A percentile compares a stretch with the other conserved stretches of the same genome.
These are phyloP conservation scores for Galeruca laticollis DNA, from an alignment of 2,888 invertebrate species.

Conservation along the genomic window DNA sequence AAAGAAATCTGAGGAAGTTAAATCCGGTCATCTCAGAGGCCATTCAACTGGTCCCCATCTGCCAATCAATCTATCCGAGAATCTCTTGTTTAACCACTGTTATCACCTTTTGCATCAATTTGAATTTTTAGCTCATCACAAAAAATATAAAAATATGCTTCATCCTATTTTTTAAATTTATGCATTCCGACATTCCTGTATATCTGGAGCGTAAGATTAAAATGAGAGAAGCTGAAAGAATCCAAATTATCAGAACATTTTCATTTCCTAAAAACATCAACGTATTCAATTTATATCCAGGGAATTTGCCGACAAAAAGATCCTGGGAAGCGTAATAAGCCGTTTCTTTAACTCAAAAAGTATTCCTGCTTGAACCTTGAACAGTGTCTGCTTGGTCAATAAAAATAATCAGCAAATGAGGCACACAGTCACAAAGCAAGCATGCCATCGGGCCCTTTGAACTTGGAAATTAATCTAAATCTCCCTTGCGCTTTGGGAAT, in stretches of 20 bases:
- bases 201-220: background rate
- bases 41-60: no score
- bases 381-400: constrained; percentile 56
- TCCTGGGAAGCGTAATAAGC: constrained; percentile 42
- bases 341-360: constrained; percentile 45
- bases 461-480: constrained; percentile 61
- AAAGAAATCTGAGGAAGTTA: no score
- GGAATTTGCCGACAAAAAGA: constrained; percentile 39
- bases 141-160: no score
- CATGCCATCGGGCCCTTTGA: constrained; percentile 62
- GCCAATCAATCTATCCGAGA: no score
- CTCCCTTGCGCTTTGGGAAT: constrained; percentile 54
- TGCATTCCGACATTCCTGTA: background rate
- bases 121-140: no score
- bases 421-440: constrained; percentile 62
- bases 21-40: no score
- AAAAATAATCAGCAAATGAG: constrained; percentile 63
- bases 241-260: background rate
- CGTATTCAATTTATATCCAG: constrained; percentile 14
- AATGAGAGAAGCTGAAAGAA: background rate
- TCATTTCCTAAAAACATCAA: constrained; percentile 9
- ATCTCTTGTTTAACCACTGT: no score
- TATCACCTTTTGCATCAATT: no score
- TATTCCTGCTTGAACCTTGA: constrained; percentile 42
- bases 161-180: no score